These are phyloP conservation scores for Columbina picui DNA, from an alignment of 2,113 vertebrate genomes.

Conservation along the genomic window DNA sequence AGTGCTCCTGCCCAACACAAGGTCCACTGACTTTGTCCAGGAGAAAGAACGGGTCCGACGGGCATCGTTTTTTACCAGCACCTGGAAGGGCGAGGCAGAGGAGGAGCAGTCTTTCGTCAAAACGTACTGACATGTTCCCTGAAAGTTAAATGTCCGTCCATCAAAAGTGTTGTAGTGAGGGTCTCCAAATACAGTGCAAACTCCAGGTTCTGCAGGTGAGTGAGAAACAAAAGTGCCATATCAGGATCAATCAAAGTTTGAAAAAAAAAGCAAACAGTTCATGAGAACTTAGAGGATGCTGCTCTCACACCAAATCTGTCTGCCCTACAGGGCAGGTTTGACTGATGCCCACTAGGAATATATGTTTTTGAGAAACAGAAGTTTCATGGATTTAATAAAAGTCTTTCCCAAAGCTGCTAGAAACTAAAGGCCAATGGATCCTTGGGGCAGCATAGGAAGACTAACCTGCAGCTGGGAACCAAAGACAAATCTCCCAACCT, in stretches of 20 bases:
- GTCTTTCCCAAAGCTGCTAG: neutral
- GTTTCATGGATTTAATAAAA: neutral
- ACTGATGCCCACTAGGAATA: neutral
- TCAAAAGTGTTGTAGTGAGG: conserved; percentile 99
- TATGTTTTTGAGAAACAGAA: neutral
- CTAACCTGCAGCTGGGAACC: neutral
- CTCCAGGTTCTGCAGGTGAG: conserved; percentile 89
- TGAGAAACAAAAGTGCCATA: conserved; percentile 74
- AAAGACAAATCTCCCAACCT: neutral
- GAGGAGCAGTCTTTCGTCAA: conserved; percentile 93
- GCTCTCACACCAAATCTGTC: neutral
- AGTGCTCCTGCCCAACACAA: conserved; percentile 80
- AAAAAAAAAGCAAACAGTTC: neutral
- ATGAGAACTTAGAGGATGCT: neutral
- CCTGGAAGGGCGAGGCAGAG: conserved; percentile 89
- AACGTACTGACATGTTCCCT: conserved; percentile 97
- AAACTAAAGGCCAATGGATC: neutral
- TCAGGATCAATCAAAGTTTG: conserved; percentile 51
- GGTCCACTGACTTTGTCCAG: conserved; percentile 96
- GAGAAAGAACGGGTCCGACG: conserved; percentile 95
- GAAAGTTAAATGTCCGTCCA: conserved; percentile 98
- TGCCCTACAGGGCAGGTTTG: neutral
- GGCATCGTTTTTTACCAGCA: conserved; percentile 96
- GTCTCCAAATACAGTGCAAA: conserved; percentile 98
- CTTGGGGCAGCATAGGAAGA: neutral